Evolutionary conservation across 2,113 vertebrate species (phyloP).

Genomic region (Chinchilla lanigera): DNA sequence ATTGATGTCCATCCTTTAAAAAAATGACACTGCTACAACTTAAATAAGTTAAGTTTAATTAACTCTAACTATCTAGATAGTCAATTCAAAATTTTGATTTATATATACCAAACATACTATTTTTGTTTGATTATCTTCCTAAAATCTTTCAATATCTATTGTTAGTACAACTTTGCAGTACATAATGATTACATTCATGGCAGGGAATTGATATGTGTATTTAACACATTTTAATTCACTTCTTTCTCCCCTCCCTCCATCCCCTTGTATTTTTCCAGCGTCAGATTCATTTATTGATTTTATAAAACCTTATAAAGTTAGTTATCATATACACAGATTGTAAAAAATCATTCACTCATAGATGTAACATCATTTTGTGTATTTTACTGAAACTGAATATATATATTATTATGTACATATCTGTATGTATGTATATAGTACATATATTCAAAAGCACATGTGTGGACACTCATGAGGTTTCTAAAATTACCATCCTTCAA

Average conservation of each 20-base stretch:
- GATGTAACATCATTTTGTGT: not conserved
- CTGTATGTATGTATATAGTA: not conserved
- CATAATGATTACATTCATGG: not conserved
- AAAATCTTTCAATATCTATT: not conserved
- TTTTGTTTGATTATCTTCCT: not conserved
- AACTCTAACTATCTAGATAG: not conserved
- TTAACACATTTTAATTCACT: not conserved
- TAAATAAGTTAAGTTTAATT: conserved; percentile 43
- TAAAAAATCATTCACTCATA: conserved; percentile 14
- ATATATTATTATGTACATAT: not conserved
- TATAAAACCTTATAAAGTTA: not conserved
- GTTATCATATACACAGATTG: not conserved
- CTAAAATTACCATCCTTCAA: not conserved
- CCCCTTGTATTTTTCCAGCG: not conserved
- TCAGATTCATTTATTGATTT: not conserved
- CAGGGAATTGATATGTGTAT: not conserved
- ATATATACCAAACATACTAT: not conserved
- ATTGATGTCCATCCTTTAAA: not conserved
- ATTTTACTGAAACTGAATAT: not conserved
- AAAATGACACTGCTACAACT: not conserved
- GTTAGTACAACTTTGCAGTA: not conserved
- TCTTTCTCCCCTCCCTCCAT: not conserved
- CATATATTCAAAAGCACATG: not conserved
- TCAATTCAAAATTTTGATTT: not conserved
- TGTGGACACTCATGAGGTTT: not conserved